A percentile compares a stretch with the other conserved stretches of the same genome.
These are phyloP conservation scores for Nesospiza acunhae DNA, from an alignment of 2,113 vertebrate species.

Conservation along the genomic window DNA sequence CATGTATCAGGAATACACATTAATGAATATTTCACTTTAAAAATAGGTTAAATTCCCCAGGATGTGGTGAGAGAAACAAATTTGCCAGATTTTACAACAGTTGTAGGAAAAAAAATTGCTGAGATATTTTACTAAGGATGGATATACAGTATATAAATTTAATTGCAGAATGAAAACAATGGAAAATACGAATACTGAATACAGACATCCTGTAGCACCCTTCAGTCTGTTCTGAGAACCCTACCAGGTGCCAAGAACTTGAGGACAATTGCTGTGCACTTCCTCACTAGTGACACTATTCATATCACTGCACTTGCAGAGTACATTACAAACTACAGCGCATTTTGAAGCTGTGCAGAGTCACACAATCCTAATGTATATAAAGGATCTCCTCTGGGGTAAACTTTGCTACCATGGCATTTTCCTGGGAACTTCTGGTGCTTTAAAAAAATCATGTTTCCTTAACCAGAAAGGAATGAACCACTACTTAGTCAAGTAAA, in stretches of 20 bases:
- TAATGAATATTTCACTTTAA: neutral
- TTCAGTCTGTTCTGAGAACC: neutral
- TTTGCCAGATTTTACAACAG: neutral
- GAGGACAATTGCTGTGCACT: neutral
- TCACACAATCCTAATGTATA: neutral
- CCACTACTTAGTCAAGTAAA: neutral
- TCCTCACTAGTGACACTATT: neutral
- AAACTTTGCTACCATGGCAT: neutral
- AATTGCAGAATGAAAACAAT: neutral
- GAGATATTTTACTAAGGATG: neutral
- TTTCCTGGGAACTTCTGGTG: neutral
- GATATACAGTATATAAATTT: neutral
- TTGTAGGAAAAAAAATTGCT: neutral
- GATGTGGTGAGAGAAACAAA: neutral
- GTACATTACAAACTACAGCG: neutral
- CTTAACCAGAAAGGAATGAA: neutral
- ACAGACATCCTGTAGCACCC: neutral
- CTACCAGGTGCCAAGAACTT: neutral
- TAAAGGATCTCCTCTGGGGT: neutral
- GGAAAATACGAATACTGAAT: neutral
- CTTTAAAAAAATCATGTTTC: neutral
- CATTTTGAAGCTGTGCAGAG: neutral
- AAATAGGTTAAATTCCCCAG: neutral
- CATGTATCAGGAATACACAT: neutral
- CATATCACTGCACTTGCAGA: neutral